phyloP scores from a whole-genome alignment of 2,888 invertebrate genomes.

The Nezara viridula region DNA sequence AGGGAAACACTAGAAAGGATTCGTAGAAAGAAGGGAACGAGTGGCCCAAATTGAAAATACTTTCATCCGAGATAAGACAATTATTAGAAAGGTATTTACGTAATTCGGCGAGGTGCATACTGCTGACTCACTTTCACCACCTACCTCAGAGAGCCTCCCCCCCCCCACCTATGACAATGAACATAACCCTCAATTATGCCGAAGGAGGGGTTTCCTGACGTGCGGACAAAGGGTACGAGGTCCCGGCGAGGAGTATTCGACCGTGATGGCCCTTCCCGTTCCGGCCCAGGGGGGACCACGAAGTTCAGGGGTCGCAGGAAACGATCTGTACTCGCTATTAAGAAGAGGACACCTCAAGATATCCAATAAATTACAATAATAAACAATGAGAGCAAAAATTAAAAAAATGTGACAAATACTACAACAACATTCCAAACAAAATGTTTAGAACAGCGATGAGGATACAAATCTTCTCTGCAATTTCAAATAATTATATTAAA shows the following conservation, averaged over 20 bases:
- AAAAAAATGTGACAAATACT: too few species aligned
- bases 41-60: not conserved
- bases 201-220: conserved; percentile 37
- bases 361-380: too few species aligned
- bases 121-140: conserved; percentile 8
- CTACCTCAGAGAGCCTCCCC: too few species aligned
- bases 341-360: too few species aligned
- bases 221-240: conserved; percentile 4
- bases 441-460: too few species aligned
- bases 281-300: not conserved
- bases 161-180: not conserved
- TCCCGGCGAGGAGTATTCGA: not conserved
- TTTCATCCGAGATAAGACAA: conserved; percentile 44
- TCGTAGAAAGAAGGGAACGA: not conserved
- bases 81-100: conserved; percentile 43
- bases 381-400: too few species aligned
- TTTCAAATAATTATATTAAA: too few species aligned
- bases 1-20: not conserved
- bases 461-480: too few species aligned
- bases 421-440: too few species aligned
- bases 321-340: not conserved
- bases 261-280: not conserved
- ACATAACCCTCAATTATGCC: not conserved
- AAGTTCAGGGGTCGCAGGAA: not conserved
- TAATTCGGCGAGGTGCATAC: not conserved